phyloP scores from a whole-genome alignment of 1,140 invertebrate genomes.

The Leptinotarsa defecta region DNA sequence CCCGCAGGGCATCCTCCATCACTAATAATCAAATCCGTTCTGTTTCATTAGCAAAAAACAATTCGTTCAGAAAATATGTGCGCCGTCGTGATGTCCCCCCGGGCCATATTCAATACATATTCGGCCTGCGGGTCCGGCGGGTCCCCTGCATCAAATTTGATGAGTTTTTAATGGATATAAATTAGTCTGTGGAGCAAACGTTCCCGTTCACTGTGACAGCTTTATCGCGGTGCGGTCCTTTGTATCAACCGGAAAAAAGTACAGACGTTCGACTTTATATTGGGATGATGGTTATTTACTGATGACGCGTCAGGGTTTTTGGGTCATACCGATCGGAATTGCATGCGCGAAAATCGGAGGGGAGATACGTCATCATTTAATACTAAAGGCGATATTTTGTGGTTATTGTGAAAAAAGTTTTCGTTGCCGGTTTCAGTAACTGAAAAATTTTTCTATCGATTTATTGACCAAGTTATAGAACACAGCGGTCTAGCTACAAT shows the following conservation, averaged over 20 bases:
- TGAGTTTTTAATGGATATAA: slow-evolving; percentile 29
- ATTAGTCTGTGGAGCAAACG: slow-evolving; percentile 24
- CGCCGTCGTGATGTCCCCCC: background rate
- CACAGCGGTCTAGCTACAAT: too few species aligned
- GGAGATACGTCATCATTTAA: too few species aligned
- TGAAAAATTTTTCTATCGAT: too few species aligned
- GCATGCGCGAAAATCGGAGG: too few species aligned
- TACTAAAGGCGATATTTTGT: too few species aligned
- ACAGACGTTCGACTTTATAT: slow-evolving; percentile 2
- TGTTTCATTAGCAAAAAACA: slow-evolving; percentile 9
- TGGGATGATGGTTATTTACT: background rate
- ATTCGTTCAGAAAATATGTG: background rate
- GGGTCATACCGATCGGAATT: too few species aligned
- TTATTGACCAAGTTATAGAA: too few species aligned
- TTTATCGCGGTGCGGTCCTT: slow-evolving; percentile 10
- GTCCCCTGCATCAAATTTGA: slow-evolving; percentile 24
- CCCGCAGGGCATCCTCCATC: background rate
- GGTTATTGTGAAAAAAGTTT: too few species aligned
- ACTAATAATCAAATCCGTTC: background rate
- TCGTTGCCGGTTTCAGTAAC: too few species aligned
- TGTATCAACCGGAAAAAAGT: slow-evolving; percentile 6
- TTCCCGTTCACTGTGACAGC: slow-evolving; percentile 14
- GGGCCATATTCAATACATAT: slow-evolving; percentile 15
- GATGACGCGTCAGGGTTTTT: too few species aligned
- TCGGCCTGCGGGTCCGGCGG: slow-evolving; percentile 11